Evolutionary conservation across 2,113 vertebrate genomes (phyloP).

Genomic region (Ptilonorhynchus violaceus): DNA sequence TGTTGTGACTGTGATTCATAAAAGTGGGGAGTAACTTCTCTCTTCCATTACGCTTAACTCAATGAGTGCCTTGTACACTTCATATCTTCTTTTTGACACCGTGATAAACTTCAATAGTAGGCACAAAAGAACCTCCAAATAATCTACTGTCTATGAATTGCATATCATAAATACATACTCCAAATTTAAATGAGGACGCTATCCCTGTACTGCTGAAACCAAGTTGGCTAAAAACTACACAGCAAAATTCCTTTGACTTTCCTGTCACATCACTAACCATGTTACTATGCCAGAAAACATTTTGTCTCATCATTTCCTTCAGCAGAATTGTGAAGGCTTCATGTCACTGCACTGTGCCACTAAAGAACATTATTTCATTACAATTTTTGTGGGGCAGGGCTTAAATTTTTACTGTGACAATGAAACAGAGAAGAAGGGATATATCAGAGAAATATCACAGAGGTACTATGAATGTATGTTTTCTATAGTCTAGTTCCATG

Average conservation of each 20-base stretch:
- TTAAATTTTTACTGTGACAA: neutral
- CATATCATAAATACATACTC: neutral
- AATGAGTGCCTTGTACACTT: neutral
- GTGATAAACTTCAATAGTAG: neutral
- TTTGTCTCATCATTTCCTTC: neutral
- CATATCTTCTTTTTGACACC: neutral
- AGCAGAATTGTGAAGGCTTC: neutral
- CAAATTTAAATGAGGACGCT: neutral
- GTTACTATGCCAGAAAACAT: neutral
- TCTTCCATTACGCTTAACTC: neutral
- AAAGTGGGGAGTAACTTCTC: neutral
- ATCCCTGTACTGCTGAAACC: neutral
- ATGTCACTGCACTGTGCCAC: neutral
- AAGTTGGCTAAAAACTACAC: neutral
- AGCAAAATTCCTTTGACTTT: neutral
- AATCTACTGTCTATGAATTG: neutral
- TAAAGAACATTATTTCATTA: neutral
- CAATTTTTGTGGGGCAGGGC: neutral
- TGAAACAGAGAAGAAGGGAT: neutral
- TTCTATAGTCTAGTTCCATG: neutral
- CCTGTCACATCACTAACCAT: neutral
- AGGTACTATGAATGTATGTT: accelerated
- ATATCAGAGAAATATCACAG: neutral
- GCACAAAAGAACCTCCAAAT: neutral
- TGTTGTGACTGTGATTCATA: neutral